These are phyloP conservation scores for Gallinago solitaria DNA, from an alignment of 2,797 vertebrate genomes.

Conservation along the genomic window DNA sequence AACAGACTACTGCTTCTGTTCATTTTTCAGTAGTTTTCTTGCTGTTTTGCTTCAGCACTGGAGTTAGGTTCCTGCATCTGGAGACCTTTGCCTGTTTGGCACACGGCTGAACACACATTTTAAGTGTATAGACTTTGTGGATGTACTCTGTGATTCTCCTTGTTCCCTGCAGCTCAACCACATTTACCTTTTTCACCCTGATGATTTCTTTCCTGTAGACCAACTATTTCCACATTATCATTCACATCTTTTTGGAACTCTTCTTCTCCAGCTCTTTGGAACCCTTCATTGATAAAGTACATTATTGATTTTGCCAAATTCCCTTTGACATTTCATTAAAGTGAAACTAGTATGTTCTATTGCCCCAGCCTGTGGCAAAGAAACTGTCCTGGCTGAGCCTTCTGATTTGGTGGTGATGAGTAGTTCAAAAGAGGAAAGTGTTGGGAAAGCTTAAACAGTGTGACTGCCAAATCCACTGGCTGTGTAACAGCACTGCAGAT, in stretches of 20 bases:
- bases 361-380: neutral
- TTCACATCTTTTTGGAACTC: neutral
- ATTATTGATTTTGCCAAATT: neutral
- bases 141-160: neutral
- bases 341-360: neutral
- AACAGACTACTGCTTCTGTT: neutral
- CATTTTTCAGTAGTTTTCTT: neutral
- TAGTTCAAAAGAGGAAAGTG: neutral
- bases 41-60: neutral
- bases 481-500: neutral
- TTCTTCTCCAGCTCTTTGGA: neutral
- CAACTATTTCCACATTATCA: neutral
- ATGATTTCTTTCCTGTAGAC: neutral
- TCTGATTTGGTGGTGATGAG: neutral
- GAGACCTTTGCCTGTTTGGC: neutral
- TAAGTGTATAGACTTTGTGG: neutral
- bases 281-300: neutral
- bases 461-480: neutral
- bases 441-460: neutral
- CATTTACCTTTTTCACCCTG: neutral
- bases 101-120: neutral
- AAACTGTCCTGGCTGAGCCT: neutral
- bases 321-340: neutral
- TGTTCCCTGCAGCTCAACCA: neutral
- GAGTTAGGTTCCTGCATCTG: neutral